Conservation (phyloP, 2,888 invertebrate genomes). For the Hartigia nigra region DNA sequence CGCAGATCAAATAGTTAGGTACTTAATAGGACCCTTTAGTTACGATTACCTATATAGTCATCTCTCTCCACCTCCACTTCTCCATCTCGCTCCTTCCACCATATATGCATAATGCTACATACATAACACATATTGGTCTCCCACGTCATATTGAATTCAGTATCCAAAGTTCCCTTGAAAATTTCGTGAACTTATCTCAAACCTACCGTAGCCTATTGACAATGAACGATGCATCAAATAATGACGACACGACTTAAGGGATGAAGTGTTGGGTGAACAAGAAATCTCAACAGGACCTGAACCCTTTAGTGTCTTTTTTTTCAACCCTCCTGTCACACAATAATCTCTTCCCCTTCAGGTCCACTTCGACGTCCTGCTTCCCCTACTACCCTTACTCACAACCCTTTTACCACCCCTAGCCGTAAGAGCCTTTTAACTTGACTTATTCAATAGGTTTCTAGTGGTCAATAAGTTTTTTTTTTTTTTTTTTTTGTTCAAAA, state of each 20-base stretch:
- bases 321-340: not conserved
- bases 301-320: not conserved
- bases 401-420: not conserved
- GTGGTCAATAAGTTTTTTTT: not conserved
- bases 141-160: not conserved
- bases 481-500: not conserved
- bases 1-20: conserved; percentile 57
- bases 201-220: conserved; percentile 48
- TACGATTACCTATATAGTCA: not conserved
- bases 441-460: not conserved
- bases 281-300: not conserved
- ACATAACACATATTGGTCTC: not conserved
- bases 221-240: conserved; percentile 49
- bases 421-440: not conserved
- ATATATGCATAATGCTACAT: not conserved
- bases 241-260: conserved; percentile 36
- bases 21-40: conserved; percentile 36
- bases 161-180: conserved; percentile 33
- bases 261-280: not conserved
- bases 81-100: not conserved
- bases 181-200: conserved; percentile 43
- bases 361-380: not conserved
- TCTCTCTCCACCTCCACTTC: not conserved
- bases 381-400: not conserved
- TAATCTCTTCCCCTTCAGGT: not conserved